Evolutionary conservation across 2,797 vertebrate genomes (phyloP).

Genomic region (Acestrorhynchus altus): DNA sequence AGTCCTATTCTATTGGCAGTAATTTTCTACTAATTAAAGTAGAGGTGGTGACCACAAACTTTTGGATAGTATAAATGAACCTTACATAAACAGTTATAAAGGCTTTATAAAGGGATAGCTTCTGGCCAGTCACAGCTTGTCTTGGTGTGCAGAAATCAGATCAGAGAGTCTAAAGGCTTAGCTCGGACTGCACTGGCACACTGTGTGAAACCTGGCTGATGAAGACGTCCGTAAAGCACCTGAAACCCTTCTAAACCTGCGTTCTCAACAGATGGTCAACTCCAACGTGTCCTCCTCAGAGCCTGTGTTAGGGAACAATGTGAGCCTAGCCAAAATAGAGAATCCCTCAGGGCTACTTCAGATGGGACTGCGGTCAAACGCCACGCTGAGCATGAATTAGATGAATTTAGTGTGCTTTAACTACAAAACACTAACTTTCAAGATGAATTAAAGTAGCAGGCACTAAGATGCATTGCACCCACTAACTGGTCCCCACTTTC

Average conservation of each 20-base stretch:
- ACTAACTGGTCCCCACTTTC: no score
- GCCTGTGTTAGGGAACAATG: conserved; percentile 68
- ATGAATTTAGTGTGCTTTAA: no score
- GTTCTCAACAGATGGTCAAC: conserved; percentile 39
- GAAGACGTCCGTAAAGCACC: conserved; percentile 30
- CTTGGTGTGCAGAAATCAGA: neutral
- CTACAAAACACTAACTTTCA: neutral
- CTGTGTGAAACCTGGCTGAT: neutral
- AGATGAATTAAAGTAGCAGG: neutral
- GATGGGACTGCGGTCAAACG: neutral
- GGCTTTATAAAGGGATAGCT: no score
- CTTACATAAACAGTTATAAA: no score
- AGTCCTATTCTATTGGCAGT: no score
- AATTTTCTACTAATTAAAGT: no score
- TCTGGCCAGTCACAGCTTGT: neutral
- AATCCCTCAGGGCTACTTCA: neutral
- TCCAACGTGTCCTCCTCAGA: conserved; percentile 25
- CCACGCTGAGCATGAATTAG: neutral
- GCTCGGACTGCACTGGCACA: neutral
- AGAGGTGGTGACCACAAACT: no score
- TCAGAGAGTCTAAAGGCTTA: neutral
- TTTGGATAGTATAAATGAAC: no score
- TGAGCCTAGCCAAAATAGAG: conserved; percentile 9
- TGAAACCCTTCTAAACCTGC: conserved; percentile 61
- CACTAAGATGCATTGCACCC: no score